Conservation (phyloP, 92 coral and sea anemone species). For the Porites evermanni region DNA sequence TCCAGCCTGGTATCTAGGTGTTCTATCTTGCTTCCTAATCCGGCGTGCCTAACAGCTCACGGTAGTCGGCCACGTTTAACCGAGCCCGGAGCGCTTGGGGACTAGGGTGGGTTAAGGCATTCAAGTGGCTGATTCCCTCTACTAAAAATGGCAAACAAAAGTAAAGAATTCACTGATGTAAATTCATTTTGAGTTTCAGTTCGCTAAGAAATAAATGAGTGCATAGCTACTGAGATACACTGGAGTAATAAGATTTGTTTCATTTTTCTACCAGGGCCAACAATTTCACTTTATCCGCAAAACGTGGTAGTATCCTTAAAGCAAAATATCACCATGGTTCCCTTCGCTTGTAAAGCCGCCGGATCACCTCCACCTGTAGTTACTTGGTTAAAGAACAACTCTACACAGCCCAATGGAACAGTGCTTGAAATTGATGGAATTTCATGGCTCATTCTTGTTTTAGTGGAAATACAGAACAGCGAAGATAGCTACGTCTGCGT, state of each 20-base stretch:
- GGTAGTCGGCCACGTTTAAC: no score
- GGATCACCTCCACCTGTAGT: slow-evolving; percentile 54
- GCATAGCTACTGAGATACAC: no score
- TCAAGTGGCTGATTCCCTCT: no score
- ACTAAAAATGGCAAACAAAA: no score
- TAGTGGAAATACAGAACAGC: neutral
- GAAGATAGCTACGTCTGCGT: slow-evolving; percentile 11
- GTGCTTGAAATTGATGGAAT: slow-evolving; percentile 1
- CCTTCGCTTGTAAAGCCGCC: slow-evolving; percentile 38
- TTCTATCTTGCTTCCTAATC: no score
- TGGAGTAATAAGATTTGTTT: neutral
- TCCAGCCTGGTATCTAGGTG: no score
- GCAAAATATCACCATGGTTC: neutral
- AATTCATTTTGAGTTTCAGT: no score
- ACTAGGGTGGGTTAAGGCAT: no score
- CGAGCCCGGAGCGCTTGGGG: no score
- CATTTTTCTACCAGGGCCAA: neutral
- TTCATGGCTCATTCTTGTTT: slow-evolving; percentile 7
- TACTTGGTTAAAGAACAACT: slow-evolving; percentile 36
- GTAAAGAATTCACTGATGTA: no score
- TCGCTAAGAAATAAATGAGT: no score
- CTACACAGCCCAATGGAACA: slow-evolving; percentile 12
- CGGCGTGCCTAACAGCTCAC: no score
- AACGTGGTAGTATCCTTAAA: neutral
- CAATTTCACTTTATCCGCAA: slow-evolving; percentile 23